Evolutionary conservation across 2,888 invertebrate species (phyloP), one percentile per base, ranked within the genome.

Genomic region (Xylophagus ater): DNA sequence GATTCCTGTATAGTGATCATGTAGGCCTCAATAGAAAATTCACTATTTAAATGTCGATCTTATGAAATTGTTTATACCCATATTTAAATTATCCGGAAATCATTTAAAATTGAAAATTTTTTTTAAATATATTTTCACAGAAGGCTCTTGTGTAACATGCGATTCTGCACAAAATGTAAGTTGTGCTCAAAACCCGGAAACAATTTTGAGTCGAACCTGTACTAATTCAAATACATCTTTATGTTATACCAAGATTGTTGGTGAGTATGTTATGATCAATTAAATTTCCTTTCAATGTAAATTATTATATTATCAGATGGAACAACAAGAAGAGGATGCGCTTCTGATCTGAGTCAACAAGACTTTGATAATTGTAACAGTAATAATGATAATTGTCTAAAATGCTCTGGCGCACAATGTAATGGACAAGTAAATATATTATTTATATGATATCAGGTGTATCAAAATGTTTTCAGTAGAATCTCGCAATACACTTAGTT

Each of bases 141-240:
- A 35, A 61, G 62, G 58, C 37, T 43, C 54, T 12, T 61, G 61
- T 33, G 56, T 61, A 7, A 62, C 62, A 37, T 61, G 61, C 45
- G 48, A 52, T 37, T 62, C 62, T 3, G 45, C 50, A 26, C 43
- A 26, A 6, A 55, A 61, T 29, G 41, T 46, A 2, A 55, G 50
- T 30, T 61, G 61, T 32, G 61, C 60, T 37, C 53, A 51, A n/a
- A 49, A 51, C 34, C 57, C 62, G 1, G 43, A 55, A 10, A 25
- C 1, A 53, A 52, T 17, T 35, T 46, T 4, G 42, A 49, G 20
- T 54, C 56, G 2, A 47, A 49, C n/a, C n/a, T n/a, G n/a, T n/a
- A n/a, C n/a, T n/a, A n/a, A n/a, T n/a, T n/a, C n/a, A n/a, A n/a
- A n/a, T n/a, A n/a, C n/a, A n/a, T n/a, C n/a, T n/a, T n/a, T n/a